Base-by-base conservation (phyloP, 2,888 invertebrate species). In the Diarsia brunnea region DNA sequence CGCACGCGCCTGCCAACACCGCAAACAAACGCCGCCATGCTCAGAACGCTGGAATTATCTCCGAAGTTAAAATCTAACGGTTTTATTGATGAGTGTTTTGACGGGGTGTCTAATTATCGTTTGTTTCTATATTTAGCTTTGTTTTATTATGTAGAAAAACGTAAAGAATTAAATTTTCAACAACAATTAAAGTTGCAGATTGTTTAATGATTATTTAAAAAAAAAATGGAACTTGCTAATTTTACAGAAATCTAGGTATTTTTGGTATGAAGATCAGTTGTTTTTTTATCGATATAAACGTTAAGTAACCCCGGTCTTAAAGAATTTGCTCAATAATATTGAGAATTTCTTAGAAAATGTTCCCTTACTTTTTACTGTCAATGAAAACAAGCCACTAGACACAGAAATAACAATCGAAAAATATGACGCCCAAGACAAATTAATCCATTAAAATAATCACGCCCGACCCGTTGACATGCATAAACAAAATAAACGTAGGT, bases 1-100 rank as follows among this genome's bases (percentile, higher is more conserved):
- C 92, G 90, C 92, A 93, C 89, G 90, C 88, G 82, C 80, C 90
- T 88, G 82, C 84, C 87, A 86, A 84, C 84, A 85, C 81, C 78
- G 86, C 88, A 91, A 90, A 90, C 87, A 85, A 81, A 75, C 78
- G 65, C 75, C 45, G 58, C 77, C 67, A 87, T 89, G 88, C 90
- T 90, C 87, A 85, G 84, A 88, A 88, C 88, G 89, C 89, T 87
- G 87, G 77, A 72, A 84, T 83, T 75, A 77, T 73, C 53, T 58
- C 31, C 63, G 16, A 84, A 78, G 58, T 80, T 84, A 72, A 73
- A 78, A 82, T 84, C 79, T 84, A 84, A 84, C 72, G 58, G 64
- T 73, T 79, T 68, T 73, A 75, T 72, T 75, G 69, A 81, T 79
- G 60, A 69, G 71, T 69, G 61, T 76, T 64, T 64, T 70, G 61